Base-by-base conservation (phyloP, 1,140 invertebrate genomes). In the Dinoponera quadriceps region DNA sequence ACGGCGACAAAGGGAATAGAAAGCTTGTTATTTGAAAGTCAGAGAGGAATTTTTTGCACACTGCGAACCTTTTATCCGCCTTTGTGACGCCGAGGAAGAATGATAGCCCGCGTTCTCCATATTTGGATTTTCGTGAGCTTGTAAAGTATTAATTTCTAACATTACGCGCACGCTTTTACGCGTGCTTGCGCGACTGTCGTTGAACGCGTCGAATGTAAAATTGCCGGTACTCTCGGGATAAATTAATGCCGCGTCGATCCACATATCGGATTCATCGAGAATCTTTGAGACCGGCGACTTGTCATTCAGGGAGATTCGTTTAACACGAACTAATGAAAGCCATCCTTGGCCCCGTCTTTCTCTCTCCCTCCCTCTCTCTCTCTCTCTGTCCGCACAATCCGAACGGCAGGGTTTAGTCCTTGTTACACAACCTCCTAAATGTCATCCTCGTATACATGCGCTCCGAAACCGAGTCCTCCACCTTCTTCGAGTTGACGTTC, bases 361-460 rank as follows among this genome's bases (percentile, higher is more conserved):
- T 44, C n/a, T n/a, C n/a, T n/a, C n/a, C n/a, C n/a, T n/a, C n/a
- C n/a, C n/a, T n/a, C n/a, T n/a, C n/a, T n/a, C n/a, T n/a, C n/a
- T n/a, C n/a, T n/a, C n/a, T n/a, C n/a, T n/a, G n/a, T n/a, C n/a
- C 51, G 65, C 38, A 80, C 75, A 80, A 80, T 80, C 38, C 57
- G 75, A 80, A 69, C 63, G 65, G 75, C 65, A 71, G n/a, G 68
- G 72, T 82, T 78, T 55, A 87, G 85, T 60, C 65, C 73, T 83
- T 68, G 81, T 86, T 87, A 83, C 85, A 86, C 11, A 71, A 83
- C 54, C 81, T 78, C 69, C 84, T 83, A 86, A 86, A 87, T 78
- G 85, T 68, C 73, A 73, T 38, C 62, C 18, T 14, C 71, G 60
- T 55, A 63, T 80, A 82, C 48, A 82, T 73, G 62, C 66, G 65